Percentiles rank a stretch among this genome's conserved stretches.
Conservation (phyloP, 2,888 invertebrate species). For the Caenorhabditis sulstoni region DNA sequence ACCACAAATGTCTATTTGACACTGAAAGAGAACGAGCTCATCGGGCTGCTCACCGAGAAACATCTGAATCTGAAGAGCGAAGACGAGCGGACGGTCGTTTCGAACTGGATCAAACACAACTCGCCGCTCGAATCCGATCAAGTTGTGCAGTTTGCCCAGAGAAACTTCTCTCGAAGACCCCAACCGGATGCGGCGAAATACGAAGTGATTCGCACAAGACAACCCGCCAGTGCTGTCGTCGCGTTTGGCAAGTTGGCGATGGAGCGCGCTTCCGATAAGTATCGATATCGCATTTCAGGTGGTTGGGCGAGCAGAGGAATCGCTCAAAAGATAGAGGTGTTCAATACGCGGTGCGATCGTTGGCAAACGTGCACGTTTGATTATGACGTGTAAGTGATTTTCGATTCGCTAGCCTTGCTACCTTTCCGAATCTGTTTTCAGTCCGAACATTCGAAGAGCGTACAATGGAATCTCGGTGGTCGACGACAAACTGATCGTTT, state of each 20-base stretch:
- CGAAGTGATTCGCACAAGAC: slow-evolving; percentile 52
- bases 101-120: slow-evolving; percentile 50
- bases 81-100: slow-evolving; percentile 40
- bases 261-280: background rate
- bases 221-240: slow-evolving; percentile 41
- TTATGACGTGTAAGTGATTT: slow-evolving; percentile 37
- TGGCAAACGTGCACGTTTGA: slow-evolving; percentile 56
- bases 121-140: slow-evolving; percentile 25
- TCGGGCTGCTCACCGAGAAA: slow-evolving; percentile 52
- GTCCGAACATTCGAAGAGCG: slow-evolving; percentile 48
- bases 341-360: slow-evolving; percentile 50
- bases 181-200: slow-evolving; percentile 43
- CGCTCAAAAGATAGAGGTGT: slow-evolving; percentile 57
- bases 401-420: background rate
- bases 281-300: slow-evolving; percentile 35
- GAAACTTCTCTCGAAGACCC: slow-evolving; percentile 32
- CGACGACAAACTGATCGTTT: slow-evolving; percentile 47
- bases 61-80: slow-evolving; percentile 37
- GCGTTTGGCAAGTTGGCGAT: slow-evolving; percentile 37
- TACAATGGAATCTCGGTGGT: slow-evolving; percentile 53
- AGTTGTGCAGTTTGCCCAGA: slow-evolving; percentile 28
- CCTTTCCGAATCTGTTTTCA: slow-evolving; percentile 7
- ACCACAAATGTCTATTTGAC: slow-evolving; percentile 40
- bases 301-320: slow-evolving; percentile 60
- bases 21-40: slow-evolving; percentile 49